Evolutionary conservation across 2,797 vertebrate genomes (phyloP).

Genomic region (Myoxocephalus aenaeus): DNA sequence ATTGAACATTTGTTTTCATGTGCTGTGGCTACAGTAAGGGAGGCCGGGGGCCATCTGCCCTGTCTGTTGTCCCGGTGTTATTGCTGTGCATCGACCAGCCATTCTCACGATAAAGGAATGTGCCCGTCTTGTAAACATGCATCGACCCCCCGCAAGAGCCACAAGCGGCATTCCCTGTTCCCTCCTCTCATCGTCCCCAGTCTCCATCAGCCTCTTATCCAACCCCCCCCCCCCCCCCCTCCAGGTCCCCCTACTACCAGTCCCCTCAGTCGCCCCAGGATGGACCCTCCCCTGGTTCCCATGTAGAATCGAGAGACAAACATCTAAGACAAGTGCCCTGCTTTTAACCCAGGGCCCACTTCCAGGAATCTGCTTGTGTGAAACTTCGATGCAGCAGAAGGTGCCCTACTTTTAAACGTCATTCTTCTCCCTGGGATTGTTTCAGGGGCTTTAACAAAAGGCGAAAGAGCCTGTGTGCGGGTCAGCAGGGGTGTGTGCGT

Average conservation of each 20-base stretch:
- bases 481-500: conserved; percentile 73
- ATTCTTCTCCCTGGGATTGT: conserved; percentile 82
- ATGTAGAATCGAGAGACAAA: conserved; percentile 55
- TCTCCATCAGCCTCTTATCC: conserved; percentile 37
- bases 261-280: conserved; percentile 30
- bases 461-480: conserved; percentile 63
- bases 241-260: conserved; percentile 28
- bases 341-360: conserved; percentile 68
- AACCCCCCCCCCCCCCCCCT: background rate
- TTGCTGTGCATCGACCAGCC: conserved; percentile 56
- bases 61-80: conserved; percentile 57
- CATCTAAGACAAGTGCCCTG: conserved; percentile 64
- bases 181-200: conserved; percentile 40
- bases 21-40: conserved; percentile 29
- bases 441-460: conserved; percentile 79
- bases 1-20: conserved; percentile 35
- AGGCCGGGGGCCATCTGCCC: conserved; percentile 65
- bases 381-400: conserved; percentile 80
- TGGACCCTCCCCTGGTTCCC: conserved; percentile 78
- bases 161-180: conserved; percentile 39
- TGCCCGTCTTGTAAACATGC: conserved; percentile 70
- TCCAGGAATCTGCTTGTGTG: conserved; percentile 81
- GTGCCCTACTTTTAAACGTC: conserved; percentile 85
- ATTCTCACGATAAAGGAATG: conserved; percentile 83
- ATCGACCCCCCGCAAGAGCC: conserved; percentile 60